Evolutionary conservation across 35 echinoderm and acorn worm genomes (phyloP).

Genomic region (Anneissia japonica): DNA sequence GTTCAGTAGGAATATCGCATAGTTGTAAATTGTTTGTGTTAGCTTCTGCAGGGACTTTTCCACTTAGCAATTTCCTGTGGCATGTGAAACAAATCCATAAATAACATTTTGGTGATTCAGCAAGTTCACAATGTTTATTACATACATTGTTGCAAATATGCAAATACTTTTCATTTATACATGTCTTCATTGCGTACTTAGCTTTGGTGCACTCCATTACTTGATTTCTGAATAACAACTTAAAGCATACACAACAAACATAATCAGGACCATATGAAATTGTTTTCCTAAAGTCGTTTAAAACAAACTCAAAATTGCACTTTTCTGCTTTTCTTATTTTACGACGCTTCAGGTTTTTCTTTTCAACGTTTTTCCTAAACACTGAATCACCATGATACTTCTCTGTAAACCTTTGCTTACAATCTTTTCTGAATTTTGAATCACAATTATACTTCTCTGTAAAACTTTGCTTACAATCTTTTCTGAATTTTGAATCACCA

Average conservation of each 20-base stretch:
- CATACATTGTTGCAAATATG: constrained; percentile 20
- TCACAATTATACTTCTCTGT: not conserved
- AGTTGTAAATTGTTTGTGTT: constrained; percentile 7
- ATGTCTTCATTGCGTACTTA: constrained; percentile 16
- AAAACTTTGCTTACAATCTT: not conserved
- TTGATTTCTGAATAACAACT: constrained; percentile 34
- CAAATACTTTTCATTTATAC: constrained; percentile 25
- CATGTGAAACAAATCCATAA: constrained; percentile 35
- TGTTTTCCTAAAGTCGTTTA: constrained; percentile 15
- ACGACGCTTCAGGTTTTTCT: not conserved
- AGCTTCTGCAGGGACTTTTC: constrained; percentile 22
- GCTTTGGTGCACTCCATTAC: constrained; percentile 19
- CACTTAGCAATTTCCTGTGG: constrained; percentile 19
- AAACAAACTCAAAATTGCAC: not conserved
- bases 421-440: not conserved
- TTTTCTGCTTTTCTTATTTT: not conserved
- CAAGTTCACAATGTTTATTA: not conserved
- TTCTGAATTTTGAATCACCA: not conserved
- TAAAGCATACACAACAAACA: constrained; percentile 44
- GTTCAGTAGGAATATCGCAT: not conserved
- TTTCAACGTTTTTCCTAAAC: not conserved
- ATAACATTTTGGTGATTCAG: constrained; percentile 4
- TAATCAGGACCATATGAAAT: constrained; percentile 41
- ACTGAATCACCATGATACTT: not conserved
- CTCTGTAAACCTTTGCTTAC: constrained; percentile 1